Evolutionary conservation across 2,113 vertebrate species (phyloP).

Genomic region (Pan troglodytes): DNA sequence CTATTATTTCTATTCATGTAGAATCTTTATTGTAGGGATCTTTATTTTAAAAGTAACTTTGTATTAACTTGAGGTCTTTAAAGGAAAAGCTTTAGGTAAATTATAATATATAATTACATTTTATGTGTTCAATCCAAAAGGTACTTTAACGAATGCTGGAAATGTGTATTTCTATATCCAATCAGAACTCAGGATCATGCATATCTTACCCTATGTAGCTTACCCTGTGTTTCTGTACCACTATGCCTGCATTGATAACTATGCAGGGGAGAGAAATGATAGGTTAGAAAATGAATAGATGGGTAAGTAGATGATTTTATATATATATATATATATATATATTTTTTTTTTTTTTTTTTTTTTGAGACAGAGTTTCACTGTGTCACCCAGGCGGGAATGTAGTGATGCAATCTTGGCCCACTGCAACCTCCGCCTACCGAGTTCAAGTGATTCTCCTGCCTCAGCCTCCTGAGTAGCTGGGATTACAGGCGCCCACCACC

Average conservation of each 20-base stretch:
- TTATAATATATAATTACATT: neutral
- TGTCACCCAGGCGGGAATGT: no score
- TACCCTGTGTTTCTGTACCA: neutral
- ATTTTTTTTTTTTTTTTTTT: no score
- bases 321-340: no score
- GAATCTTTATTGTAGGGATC: neutral
- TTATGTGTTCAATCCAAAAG: conserved; percentile 1
- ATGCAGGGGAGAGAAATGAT: neutral
- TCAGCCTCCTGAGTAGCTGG: no score
- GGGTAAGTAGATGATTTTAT: neutral
- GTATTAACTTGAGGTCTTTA: neutral
- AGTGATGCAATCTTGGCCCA: no score
- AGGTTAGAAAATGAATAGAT: neutral
- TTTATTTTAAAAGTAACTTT: conserved; percentile 21
- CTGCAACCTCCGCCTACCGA: no score
- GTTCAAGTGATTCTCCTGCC: no score
- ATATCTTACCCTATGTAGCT: neutral
- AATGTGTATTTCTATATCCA: neutral
- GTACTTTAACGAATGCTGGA: neutral
- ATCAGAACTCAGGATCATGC: neutral
- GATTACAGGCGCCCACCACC: no score
- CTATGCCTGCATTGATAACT: neutral
- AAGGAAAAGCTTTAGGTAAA: conserved; percentile 28
- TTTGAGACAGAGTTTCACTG: no score
- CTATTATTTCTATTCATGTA: neutral